Base-by-base conservation (phyloP, 2,888 invertebrate genomes). In the Horisme vitalbata region DNA sequence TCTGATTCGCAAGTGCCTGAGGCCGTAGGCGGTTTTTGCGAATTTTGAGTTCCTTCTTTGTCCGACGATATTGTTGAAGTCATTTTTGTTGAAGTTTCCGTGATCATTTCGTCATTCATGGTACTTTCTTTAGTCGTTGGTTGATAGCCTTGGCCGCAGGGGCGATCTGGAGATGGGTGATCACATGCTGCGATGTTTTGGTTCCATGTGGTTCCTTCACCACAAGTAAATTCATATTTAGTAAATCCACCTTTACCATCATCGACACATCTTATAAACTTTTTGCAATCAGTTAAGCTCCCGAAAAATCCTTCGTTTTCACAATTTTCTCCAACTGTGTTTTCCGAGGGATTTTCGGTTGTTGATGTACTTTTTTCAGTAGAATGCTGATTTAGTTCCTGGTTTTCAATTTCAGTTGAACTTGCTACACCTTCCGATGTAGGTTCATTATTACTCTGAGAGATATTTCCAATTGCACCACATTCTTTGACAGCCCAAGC, bases 251-350 rank as follows among this genome's bases (percentile, higher is more conserved):
- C 83, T 45, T 75, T 76, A 13, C 85, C 87, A 53, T 87, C 83
- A 51, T 83, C 79, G 0, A 94, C 93, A 65, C 94, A 94, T 59
- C 94, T 86, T 58, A 93, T 93, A 76, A 94, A 95, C 70, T 92
- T 93, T 51, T 85, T 90, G 61, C 94, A 94, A 60, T 94, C 88
- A 12, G 78, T 61, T 45, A 45, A 32, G 59, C 75, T 77, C 63
- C 92, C 91, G 63, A 91, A 91, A 66, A 93, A 95, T 14, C 94
- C 94, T 51, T 57, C 59, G 13, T 32, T 33, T 14, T 21, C 21
- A 44, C 60, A 60, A 20, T 48, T 9, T 13, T 34, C 30, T 9
- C 6, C 41, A 14, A 37, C 34, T 30, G 41, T 50, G 23, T 35
- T 43, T 41, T 26, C 48, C 11, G 41, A 15, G 3, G 39, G 20